Conservation (phyloP, 1,140 invertebrate genomes). For the Drosophila erecta region DNA sequence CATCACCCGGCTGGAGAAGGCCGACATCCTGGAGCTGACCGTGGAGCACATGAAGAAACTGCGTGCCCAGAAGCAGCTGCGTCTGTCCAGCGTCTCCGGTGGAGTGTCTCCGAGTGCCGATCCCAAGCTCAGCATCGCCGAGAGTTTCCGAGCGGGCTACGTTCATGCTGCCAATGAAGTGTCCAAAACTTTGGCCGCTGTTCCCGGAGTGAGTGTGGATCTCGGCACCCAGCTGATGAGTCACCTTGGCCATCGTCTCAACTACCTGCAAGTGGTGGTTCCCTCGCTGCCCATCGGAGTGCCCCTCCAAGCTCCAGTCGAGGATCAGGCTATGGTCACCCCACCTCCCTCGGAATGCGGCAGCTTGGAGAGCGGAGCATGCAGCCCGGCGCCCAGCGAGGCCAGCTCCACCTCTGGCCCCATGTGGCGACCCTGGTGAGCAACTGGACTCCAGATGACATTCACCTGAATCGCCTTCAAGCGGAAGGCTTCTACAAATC, state of each 20-base stretch:
- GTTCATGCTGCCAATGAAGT: conserved; percentile 92
- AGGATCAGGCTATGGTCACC: conserved; percentile 64
- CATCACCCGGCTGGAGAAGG: conserved; percentile 94
- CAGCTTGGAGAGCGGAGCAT: conserved; percentile 77
- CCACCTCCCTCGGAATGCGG: conserved; percentile 82
- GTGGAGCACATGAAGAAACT: conserved; percentile 93
- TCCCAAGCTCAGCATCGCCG: conserved; percentile 86
- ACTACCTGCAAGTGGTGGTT: conserved; percentile 85
- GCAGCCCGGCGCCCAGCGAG: conserved; percentile 81
- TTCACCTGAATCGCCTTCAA: conserved; percentile 40
- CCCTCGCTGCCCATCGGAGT: conserved; percentile 72
- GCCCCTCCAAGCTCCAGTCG: conserved; percentile 32
- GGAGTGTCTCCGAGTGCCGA: conserved; percentile 29
- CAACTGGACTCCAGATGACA: conserved; percentile 1
- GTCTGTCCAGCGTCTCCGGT: conserved; percentile 45
- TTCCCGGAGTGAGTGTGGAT: conserved; percentile 93
- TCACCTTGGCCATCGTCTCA: conserved; percentile 92
- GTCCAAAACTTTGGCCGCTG: conserved; percentile 90
- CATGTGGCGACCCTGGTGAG: conserved; percentile 84
- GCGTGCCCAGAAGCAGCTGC: conserved; percentile 88
- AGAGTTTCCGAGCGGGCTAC: conserved; percentile 91
- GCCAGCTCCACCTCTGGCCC: conserved; percentile 58
- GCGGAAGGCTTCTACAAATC: conserved; percentile 43
- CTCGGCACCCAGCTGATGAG: conserved; percentile 95
- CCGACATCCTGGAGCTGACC: conserved; percentile 95